phyloP scores from a whole-genome alignment of 2,888 invertebrate genomes.

The Drosophila pseudotakahashii region DNA sequence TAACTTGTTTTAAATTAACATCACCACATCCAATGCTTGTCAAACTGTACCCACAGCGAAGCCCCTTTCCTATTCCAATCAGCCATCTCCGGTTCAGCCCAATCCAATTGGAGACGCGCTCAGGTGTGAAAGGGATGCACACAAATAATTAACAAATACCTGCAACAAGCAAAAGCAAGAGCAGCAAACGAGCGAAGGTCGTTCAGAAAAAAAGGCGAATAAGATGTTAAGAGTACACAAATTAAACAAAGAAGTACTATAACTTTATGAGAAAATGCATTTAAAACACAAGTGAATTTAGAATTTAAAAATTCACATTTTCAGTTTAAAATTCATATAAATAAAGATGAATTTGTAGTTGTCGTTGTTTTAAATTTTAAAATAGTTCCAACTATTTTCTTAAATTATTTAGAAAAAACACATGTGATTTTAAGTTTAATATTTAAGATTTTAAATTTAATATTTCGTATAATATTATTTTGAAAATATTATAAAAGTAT shows the following conservation, averaged over 20 bases:
- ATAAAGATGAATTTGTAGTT: too few species aligned
- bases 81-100: slow-evolving; percentile 12
- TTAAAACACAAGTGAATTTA: too few species aligned
- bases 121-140: slow-evolving; percentile 30
- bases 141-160: slow-evolving; percentile 66
- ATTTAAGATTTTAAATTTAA: too few species aligned
- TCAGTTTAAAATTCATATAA: too few species aligned
- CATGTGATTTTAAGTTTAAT: too few species aligned
- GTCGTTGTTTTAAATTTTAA: too few species aligned
- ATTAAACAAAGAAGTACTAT: slow-evolving; percentile 1
- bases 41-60: slow-evolving; percentile 42
- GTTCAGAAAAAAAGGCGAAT: slow-evolving; percentile 46
- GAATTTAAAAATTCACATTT: too few species aligned
- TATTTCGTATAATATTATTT: too few species aligned
- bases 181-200: slow-evolving; percentile 16
- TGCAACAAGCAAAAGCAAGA: slow-evolving; percentile 52
- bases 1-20: slow-evolving; percentile 35
- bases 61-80: slow-evolving; percentile 41
- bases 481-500: too few species aligned
- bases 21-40: slow-evolving; percentile 16
- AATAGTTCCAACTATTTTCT: too few species aligned
- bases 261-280: too few species aligned
- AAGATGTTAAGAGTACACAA: slow-evolving; percentile 10
- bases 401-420: too few species aligned
- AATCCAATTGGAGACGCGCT: slow-evolving; percentile 45